Base-by-base conservation (phyloP, 2,797 vertebrate species). In the Acanthis flammea region DNA sequence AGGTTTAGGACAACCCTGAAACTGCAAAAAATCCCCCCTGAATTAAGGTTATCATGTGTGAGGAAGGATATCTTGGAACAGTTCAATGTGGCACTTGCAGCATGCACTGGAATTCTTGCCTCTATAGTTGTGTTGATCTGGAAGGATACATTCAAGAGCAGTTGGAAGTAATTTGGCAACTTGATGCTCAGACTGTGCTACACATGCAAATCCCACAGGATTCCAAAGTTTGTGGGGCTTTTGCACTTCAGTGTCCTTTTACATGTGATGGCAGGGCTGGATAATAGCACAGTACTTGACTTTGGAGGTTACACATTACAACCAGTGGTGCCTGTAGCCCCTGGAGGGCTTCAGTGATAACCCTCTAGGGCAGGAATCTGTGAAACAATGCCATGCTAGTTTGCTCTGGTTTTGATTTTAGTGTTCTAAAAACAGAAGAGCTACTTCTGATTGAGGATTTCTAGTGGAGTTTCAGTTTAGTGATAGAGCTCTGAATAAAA, bases 81-180 rank as follows among this genome's bases (percentile, higher is more conserved):
- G 51, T 67, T 62, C 7, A 2, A 45, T 60, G 24, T 60, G 51
- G 42, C 41, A 13, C n/a, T 88, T 72, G 35, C 14, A 53, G 63
- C 33, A 18, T 45, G 47, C 54, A 9, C 47, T 39, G 60, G 33
- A 67, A 42, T 74, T 75, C 16, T 84, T 78, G 78, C 12, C 15
- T 84, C 39, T 31, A 33, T 37, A 48, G 25, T 75, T 75, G 37
- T 66, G 60, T 25, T 58, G 44, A 35, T 79, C 33, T 91, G 51
- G 37, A 92, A 63, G 48, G 39, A 47, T 31, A 16, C 8, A 3
- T 80, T 71, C 60, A 35, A 53, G 71, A 87, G 67, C 67, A 91
- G 78, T 90, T 93, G 80, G 77, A 92, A 87, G 37, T 82, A 71
- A 85, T 92, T 85, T 92, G 81, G 53, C 31, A 50, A 4, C 57